Conservation (phyloP, 2,113 vertebrate genomes). For the Apus apus region DNA sequence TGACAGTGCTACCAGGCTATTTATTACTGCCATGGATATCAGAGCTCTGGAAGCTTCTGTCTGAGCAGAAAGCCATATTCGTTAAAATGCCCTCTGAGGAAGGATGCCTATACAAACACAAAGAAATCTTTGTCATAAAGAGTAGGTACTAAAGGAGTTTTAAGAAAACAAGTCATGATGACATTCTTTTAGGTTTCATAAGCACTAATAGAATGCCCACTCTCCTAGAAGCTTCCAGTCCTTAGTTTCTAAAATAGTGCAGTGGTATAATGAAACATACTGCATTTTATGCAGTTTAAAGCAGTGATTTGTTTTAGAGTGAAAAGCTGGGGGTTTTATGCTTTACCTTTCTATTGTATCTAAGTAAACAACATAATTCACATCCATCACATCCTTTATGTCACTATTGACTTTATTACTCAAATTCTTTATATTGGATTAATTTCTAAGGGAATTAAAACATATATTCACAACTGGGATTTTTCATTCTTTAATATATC, state of each 20-base stretch:
- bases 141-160: conserved; percentile 7
- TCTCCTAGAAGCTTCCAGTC: neutral
- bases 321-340: neutral
- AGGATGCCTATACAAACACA: neutral
- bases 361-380: neutral
- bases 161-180: neutral
- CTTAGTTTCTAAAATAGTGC: neutral
- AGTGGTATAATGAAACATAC: neutral
- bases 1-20: neutral
- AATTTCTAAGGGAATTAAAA: neutral
- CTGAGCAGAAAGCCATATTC: conserved; percentile 21
- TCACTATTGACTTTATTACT: neutral
- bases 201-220: neutral
- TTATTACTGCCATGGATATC: neutral
- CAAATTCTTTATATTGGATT: neutral
- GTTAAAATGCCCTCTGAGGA: conserved; percentile 11
- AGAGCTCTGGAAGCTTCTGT: neutral
- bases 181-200: neutral
- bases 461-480: neutral
- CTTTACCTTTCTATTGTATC: neutral
- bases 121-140: conserved; percentile 3
- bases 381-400: neutral
- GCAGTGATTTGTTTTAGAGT: neutral
- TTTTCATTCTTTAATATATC: neutral
- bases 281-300: neutral